These are phyloP conservation scores for Lota lota DNA, from an alignment of 2,113 vertebrate genomes.

Conservation along the genomic window DNA sequence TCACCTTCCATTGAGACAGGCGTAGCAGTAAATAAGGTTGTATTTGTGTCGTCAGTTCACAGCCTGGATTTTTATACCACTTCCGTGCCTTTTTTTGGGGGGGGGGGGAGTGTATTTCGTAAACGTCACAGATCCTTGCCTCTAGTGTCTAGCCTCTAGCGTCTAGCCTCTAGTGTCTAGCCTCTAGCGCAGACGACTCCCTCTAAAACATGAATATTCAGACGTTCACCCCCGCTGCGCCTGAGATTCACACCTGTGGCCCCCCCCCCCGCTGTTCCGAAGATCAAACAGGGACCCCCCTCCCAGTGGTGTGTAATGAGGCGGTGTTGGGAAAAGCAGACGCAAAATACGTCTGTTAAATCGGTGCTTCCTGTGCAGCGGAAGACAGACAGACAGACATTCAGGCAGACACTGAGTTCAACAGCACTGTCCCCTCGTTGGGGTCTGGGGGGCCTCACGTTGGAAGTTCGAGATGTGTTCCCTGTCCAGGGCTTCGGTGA, in stretches of 20 bases:
- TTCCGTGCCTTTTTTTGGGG: background rate
- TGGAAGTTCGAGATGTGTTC: conserved; percentile 94
- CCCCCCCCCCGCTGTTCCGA: no score
- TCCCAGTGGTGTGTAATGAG: background rate
- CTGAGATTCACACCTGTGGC: no score
- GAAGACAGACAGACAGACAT: conserved; percentile 4
- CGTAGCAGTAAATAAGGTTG: no score
- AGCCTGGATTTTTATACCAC: background rate
- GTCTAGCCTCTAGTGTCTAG: conserved; percentile 38
- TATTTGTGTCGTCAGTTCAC: no score
- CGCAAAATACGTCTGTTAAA: background rate
- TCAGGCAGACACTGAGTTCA: conserved; percentile 6
- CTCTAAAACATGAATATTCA: conserved; percentile 55
- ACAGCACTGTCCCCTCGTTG: no score
- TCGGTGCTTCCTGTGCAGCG: background rate
- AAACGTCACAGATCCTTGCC: conserved; percentile 53
- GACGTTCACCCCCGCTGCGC: background rate
- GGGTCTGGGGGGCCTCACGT: conserved; percentile 77
- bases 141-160: no score
- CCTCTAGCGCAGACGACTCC: conserved; percentile 49
- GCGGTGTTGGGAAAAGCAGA: background rate
- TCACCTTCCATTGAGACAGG: no score
- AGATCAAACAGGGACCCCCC: conserved; percentile 1
- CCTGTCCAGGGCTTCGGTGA: conserved; percentile 93
- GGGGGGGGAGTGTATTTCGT: conserved; percentile 22